Conservation (phyloP, 2,797 vertebrate genomes). For the Pempheris klunzingeri region DNA sequence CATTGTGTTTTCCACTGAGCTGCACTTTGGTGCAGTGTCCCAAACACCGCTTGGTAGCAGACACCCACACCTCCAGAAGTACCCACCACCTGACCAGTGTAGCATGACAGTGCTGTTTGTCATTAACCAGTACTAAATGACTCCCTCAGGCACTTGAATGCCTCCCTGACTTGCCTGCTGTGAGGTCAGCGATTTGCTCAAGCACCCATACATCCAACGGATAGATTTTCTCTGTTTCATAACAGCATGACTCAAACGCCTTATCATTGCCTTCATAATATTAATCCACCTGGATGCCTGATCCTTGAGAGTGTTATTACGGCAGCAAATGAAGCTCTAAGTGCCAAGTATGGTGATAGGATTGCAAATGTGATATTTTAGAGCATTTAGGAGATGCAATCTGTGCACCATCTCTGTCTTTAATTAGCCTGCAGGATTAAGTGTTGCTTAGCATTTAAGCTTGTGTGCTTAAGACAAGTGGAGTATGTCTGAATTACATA, state of each 20-base stretch:
- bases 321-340: slow-evolving; percentile 42
- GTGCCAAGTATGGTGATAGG: slow-evolving; percentile 43
- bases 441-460: slow-evolving; percentile 51
- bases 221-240: slow-evolving; percentile 49
- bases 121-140: slow-evolving; percentile 55
- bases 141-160: slow-evolving; percentile 37
- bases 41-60: slow-evolving; percentile 19
- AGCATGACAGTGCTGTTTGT: slow-evolving; percentile 46
- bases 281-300: slow-evolving; percentile 56
- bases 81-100: slow-evolving; percentile 31
- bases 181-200: slow-evolving; percentile 62
- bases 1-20: slow-evolving; percentile 23
- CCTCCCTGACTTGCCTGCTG: slow-evolving; percentile 41
- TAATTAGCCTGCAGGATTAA: slow-evolving; percentile 61
- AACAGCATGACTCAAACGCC: slow-evolving; percentile 57
- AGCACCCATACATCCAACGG: slow-evolving; percentile 41
- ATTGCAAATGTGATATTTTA: slow-evolving; percentile 65
- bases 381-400: slow-evolving; percentile 47
- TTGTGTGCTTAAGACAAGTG: slow-evolving; percentile 37
- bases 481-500: slow-evolving; percentile 41
- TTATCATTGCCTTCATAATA: slow-evolving; percentile 45
- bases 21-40: slow-evolving; percentile 55
- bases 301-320: slow-evolving; percentile 46
- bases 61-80: slow-evolving; percentile 21
- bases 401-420: slow-evolving; percentile 40